Evolutionary conservation across 1,140 invertebrate species (phyloP).

Genomic region (Oncopodura yosiiana): DNA sequence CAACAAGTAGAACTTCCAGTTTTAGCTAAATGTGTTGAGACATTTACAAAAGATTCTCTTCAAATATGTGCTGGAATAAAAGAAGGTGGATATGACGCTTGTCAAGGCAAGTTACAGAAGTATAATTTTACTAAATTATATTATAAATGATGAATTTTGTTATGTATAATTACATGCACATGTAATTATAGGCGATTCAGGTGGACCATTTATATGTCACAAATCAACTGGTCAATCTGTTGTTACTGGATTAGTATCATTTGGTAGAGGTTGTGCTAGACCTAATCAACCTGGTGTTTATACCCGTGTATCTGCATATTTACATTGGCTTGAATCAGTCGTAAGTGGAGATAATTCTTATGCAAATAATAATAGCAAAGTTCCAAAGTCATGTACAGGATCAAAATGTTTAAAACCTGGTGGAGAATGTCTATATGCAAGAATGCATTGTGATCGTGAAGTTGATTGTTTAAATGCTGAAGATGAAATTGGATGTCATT

Average conservation of each 20-base stretch:
- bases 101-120: constrained; percentile 56
- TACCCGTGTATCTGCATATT: constrained; percentile 43
- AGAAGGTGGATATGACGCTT: constrained; percentile 66
- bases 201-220: not conserved
- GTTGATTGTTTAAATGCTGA: constrained; percentile 64
- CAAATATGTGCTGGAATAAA: constrained; percentile 63
- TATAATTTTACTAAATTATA: no score
- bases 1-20: constrained; percentile 55
- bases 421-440: constrained; percentile 54
- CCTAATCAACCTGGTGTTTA: constrained; percentile 70
- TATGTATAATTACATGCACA: no score
- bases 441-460: constrained; percentile 55
- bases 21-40: constrained; percentile 17
- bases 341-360: constrained; percentile 1
- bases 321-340: constrained; percentile 21
- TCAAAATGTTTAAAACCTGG: constrained; percentile 44
- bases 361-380: not conserved
- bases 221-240: constrained; percentile 37
- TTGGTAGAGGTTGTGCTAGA: constrained; percentile 69
- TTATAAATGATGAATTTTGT: not conserved
- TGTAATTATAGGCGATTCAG: not conserved
- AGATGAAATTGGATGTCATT: constrained; percentile 59
- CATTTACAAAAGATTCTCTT: constrained; percentile 48
- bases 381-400: constrained; percentile 43
- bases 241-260: constrained; percentile 66